Evolutionary conservation across 2,888 invertebrate species (phyloP), one percentile per base, ranked within the genome.

Genomic region (Andrena praecox): DNA sequence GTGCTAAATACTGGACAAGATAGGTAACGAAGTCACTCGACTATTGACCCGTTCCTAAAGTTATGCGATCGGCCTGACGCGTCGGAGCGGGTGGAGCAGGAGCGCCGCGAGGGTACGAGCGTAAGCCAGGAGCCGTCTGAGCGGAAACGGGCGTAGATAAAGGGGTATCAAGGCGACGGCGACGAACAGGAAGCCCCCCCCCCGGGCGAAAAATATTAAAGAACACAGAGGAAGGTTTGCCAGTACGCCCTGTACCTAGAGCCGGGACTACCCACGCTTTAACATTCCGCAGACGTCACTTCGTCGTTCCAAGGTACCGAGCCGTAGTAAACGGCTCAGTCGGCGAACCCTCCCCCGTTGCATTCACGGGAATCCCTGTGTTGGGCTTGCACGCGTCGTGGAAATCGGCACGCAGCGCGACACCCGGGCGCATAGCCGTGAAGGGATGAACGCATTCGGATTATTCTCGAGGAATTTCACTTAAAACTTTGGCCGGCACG

Each of bases 391-490:
- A 27, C 24, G 56, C 50, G 52, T 60, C 35, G 52, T 12, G 56
- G 52, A 76, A 74, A 77, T 83, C 79, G 67, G 63, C 69, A 54
- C 50, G 76, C 50, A 29, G 54, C 48, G n/a, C 70, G 81, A 73
- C 73, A 70, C 54, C 56, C 48, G 0, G 20, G 48, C 59, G 33
- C 70, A 52, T 48, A n/a, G 52, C 12, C 68, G 62, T 33, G 50
- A 60, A 74, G 63, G 76, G 59, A 66, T 20, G 81, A 76, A 78
- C 82, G 85, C 79, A 73, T 85, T 76, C 84, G 70, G 82, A 85
- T 88, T 90, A 90, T 89, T 90, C 91, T 85, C 79, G 85, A 89
- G 90, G 90, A 91, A 91, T 91, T 91, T 91, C 88, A 91, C 91
- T 91, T 90, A 87, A 91, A 91, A 91, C 87, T 91, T 89, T 90